phyloP scores from a whole-genome alignment of 2,113 vertebrate species.

The Scartelaos histophorus region DNA sequence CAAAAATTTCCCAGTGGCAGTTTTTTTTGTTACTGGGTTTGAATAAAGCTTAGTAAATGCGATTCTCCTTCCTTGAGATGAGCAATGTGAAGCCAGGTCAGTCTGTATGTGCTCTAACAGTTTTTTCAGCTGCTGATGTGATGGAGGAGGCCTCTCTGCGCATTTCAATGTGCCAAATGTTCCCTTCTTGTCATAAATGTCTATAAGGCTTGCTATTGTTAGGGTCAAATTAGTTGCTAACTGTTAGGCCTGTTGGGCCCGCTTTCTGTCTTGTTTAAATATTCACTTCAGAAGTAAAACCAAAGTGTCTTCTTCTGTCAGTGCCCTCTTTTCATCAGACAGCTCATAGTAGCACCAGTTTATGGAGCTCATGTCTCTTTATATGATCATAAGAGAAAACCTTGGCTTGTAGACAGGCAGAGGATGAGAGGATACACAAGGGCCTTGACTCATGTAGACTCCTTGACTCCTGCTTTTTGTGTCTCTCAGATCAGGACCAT shows the following conservation, averaged over 20 bases:
- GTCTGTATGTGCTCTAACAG: constrained; percentile 22
- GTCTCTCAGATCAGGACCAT: constrained; percentile 5
- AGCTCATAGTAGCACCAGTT: constrained; percentile 20
- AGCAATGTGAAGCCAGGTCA: constrained; percentile 29
- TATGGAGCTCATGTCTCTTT: constrained; percentile 27
- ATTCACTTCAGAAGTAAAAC: constrained; percentile 27
- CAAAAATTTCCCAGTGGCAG: constrained; percentile 35
- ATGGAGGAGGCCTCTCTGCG: constrained; percentile 60
- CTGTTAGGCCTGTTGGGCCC: background rate
- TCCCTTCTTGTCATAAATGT: constrained; percentile 6
- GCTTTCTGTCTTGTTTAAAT: background rate
- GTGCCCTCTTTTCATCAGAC: constrained; percentile 33
- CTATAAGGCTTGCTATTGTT: background rate
- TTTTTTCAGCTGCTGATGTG: constrained; percentile 41
- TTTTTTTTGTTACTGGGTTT: constrained; percentile 22
- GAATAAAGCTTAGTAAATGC: constrained; percentile 24
- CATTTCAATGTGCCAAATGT: constrained; percentile 46
- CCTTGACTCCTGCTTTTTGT: constrained; percentile 22
- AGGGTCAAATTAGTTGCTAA: background rate
- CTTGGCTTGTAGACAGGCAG: background rate
- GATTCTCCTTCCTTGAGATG: constrained; percentile 15
- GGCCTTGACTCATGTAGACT: constrained; percentile 12
- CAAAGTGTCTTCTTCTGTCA: constrained; percentile 38
- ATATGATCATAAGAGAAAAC: constrained; percentile 20
- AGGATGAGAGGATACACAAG: constrained; percentile 33